These are phyloP conservation scores for Melanchra persicariae DNA, from an alignment of 2,888 invertebrate species.

Conservation along the genomic window DNA sequence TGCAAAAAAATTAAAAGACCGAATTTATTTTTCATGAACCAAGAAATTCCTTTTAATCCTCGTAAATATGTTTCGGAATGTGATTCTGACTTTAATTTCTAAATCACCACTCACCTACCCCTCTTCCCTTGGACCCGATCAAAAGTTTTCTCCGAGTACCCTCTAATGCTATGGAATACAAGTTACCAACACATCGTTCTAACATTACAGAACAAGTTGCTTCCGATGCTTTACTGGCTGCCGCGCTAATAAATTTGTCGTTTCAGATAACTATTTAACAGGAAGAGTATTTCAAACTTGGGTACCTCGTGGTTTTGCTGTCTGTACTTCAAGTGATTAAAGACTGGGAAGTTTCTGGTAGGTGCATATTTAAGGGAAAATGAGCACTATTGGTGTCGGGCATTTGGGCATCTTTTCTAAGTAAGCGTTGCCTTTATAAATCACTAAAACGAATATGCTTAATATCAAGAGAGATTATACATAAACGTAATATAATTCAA, in stretches of 20 bases:
- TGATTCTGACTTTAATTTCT: too few species aligned
- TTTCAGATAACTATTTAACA: constrained; percentile 35
- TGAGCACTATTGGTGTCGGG: neutral
- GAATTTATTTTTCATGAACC: neutral
- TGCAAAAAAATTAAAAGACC: too few species aligned
- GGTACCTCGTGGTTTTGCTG: constrained; percentile 22
- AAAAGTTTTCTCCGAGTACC: constrained; percentile 17
- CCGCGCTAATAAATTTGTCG: constrained; percentile 56
- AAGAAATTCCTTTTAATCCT: too few species aligned
- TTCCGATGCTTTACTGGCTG: constrained; percentile 42
- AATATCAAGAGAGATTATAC: too few species aligned
- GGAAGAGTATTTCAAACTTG: constrained; percentile 32
- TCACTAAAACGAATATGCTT: too few species aligned
- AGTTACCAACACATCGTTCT: constrained; percentile 49
- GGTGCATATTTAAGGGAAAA: neutral
- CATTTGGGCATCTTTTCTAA: neutral
- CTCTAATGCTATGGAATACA: constrained; percentile 36
- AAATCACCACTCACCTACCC: neutral
- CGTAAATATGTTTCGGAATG: too few species aligned
- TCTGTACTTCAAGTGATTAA: constrained; percentile 23
- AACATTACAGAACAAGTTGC: constrained; percentile 46
- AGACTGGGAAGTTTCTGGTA: constrained; percentile 11
- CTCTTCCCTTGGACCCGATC: neutral
- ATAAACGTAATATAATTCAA: neutral
- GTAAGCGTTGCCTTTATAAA: neutral